Conservation (phyloP, 1,140 invertebrate genomes). For the Zeugodacus cucurbitae region DNA sequence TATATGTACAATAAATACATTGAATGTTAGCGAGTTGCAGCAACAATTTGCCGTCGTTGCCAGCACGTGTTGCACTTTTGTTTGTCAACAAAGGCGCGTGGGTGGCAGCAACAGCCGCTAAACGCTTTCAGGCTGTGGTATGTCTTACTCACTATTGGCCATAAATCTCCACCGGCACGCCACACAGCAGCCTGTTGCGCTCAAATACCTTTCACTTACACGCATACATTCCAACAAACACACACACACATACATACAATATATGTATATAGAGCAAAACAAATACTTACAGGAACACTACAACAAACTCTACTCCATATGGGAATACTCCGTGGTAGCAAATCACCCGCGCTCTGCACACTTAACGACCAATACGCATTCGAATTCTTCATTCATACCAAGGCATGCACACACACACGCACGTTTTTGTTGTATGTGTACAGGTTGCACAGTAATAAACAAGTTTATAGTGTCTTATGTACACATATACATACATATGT, state of each 20-base stretch:
- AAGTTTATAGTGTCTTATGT: background rate
- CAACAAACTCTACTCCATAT: background rate
- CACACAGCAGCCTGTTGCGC: slow-evolving; percentile 8
- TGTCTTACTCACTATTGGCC: background rate
- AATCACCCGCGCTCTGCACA: background rate
- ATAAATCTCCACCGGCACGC: background rate
- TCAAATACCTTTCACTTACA: background rate
- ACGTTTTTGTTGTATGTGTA: background rate
- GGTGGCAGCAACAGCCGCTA: background rate
- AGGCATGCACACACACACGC: background rate
- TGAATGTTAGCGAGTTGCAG: background rate
- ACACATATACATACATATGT: background rate
- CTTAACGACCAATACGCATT: background rate
- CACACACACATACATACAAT: background rate
- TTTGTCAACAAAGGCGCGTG: slow-evolving; percentile 21
- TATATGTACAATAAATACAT: background rate
- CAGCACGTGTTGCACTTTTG: slow-evolving; percentile 36
- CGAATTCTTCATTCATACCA: background rate
- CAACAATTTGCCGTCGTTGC: background rate
- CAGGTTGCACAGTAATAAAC: background rate
- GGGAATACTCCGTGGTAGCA: background rate
- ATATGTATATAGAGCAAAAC: background rate
- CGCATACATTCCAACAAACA: background rate
- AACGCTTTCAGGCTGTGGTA: too few species aligned
- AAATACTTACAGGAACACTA: too few species aligned